These are phyloP conservation scores for Thripadectes ignobilis DNA, from an alignment of 2,797 vertebrate genomes.

Conservation along the genomic window DNA sequence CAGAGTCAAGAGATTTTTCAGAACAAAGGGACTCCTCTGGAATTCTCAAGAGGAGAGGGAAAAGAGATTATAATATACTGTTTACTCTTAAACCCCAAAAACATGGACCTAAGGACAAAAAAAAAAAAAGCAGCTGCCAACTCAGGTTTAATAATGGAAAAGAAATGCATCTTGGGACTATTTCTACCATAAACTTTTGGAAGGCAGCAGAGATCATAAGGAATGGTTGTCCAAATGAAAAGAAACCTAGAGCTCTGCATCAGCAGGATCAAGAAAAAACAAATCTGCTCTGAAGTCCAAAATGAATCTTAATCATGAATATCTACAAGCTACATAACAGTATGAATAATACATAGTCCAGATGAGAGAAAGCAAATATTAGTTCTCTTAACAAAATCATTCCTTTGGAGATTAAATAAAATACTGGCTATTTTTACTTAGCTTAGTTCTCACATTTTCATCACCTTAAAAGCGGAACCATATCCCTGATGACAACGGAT, in stretches of 20 bases:
- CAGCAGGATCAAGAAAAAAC: neutral
- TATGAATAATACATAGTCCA: constrained; percentile 39
- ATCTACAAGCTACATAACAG: neutral
- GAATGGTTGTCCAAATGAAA: neutral
- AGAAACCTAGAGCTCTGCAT: neutral
- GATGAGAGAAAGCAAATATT: constrained; percentile 32
- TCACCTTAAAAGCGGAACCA: neutral
- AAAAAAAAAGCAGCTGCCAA: neutral
- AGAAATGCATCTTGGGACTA: neutral
- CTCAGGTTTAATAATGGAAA: neutral
- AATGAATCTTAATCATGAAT: neutral
- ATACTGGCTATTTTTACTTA: neutral
- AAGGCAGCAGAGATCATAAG: neutral
- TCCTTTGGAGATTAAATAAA: constrained; percentile 1
- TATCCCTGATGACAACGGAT: neutral
- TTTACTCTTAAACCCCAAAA: neutral
- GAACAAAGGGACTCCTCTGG: neutral
- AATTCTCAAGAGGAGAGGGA: neutral
- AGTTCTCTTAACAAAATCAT: neutral
- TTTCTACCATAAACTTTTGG: neutral
- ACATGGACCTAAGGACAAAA: fast-evolving
- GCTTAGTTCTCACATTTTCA: neutral
- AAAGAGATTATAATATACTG: neutral
- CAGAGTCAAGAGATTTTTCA: neutral
- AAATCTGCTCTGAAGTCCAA: neutral